Evolutionary conservation across 1,140 invertebrate species (phyloP).

Genomic region (Uloborus diversus): DNA sequence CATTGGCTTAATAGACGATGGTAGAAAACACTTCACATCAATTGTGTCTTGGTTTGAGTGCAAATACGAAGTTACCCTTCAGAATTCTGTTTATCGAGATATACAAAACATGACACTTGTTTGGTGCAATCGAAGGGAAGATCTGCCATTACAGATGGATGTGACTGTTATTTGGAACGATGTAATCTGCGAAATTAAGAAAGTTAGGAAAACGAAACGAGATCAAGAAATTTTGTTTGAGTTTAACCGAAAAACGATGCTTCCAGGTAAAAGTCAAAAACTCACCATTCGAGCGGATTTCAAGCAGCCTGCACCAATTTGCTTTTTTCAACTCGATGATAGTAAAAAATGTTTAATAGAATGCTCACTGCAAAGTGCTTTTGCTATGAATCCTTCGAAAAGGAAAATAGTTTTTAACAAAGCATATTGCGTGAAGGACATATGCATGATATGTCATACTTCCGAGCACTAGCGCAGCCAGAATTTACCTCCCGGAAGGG

Average conservation of each 20-base stretch:
- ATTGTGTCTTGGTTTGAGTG: neutral
- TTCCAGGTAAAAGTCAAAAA: neutral
- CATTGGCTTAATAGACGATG: neutral
- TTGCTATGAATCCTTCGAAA: neutral
- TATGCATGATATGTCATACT: too few species aligned
- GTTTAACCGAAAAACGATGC: neutral
- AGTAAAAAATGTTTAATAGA: neutral
- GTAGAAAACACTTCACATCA: neutral
- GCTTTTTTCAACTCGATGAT: neutral
- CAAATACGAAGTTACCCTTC: neutral
- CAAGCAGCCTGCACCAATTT: neutral
- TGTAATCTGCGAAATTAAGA: neutral
- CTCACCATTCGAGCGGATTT: neutral
- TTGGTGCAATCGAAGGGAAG: neutral
- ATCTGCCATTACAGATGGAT: neutral
- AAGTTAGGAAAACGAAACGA: neutral
- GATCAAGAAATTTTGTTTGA: neutral
- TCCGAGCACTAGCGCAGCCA: too few species aligned
- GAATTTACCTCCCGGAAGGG: too few species aligned
- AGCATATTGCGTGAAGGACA: neutral
- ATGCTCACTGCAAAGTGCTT: neutral
- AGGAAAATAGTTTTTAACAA: neutral
- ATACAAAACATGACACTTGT: neutral
- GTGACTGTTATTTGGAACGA: neutral
- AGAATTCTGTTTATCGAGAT: neutral